Conservation (phyloP, 2,113 vertebrate genomes). For the Charadrius vociferus region DNA sequence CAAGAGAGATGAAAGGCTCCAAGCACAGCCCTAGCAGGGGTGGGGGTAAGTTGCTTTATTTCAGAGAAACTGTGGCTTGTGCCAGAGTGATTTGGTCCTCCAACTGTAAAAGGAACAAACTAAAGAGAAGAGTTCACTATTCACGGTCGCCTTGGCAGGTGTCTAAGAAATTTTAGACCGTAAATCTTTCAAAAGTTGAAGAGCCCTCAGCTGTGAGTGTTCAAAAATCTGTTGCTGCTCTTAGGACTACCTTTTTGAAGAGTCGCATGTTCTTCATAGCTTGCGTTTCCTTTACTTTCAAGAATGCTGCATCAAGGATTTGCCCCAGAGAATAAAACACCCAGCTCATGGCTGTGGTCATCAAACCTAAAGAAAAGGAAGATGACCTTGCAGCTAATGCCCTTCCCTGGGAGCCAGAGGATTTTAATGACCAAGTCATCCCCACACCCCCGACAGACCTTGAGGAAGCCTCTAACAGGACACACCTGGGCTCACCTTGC, state of each 20-base stretch:
- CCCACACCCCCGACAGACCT: not conserved
- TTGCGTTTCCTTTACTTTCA: not conserved
- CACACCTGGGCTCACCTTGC: not conserved
- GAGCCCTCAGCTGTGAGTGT: not conserved
- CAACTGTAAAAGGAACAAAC: not conserved
- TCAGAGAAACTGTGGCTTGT: not conserved
- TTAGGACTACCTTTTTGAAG: not conserved
- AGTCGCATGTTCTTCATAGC: accelerated
- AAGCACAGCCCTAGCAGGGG: not conserved
- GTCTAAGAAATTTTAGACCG: not conserved
- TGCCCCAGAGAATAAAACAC: not conserved
- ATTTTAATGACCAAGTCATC: accelerated
- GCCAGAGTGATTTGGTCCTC: not conserved
- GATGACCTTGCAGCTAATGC: not conserved
- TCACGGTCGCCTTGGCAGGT: not conserved
- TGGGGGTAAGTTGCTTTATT: not conserved
- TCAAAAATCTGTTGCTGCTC: not conserved
- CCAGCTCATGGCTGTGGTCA: not conserved
- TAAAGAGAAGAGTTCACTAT: not conserved
- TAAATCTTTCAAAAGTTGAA: not conserved
- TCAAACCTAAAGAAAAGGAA: not conserved
- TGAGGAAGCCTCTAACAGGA: not conserved
- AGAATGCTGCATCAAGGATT: not conserved
- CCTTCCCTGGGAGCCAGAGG: not conserved
- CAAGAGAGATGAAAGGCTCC: not conserved